A percentile compares a stretch with the other conserved stretches of the same genome.
Evolutionary conservation across 1,140 invertebrate species (phyloP).

Genomic region (Nasonia longicornis): DNA sequence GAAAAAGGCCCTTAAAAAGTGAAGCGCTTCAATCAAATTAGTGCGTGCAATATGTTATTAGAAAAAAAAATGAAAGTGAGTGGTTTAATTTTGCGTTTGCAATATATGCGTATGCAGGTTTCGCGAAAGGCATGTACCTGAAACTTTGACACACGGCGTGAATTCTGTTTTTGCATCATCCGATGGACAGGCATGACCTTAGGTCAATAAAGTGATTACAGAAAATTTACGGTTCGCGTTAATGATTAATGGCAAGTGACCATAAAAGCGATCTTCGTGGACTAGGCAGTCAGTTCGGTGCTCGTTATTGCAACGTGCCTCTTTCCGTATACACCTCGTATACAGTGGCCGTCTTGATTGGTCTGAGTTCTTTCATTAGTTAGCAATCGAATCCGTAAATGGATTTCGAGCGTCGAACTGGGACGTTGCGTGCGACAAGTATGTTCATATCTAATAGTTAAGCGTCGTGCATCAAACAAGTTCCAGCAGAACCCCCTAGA

Average conservation of each 20-base stretch:
- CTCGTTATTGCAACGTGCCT: constrained; percentile 27
- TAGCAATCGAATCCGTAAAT: constrained; percentile 29
- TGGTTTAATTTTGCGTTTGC: not conserved
- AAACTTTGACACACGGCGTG: too few relatives aligned
- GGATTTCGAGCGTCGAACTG: constrained; percentile 18
- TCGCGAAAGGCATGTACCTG: not conserved
- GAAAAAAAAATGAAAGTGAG: not conserved
- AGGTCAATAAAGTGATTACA: constrained; percentile 31
- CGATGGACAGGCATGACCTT: not conserved
- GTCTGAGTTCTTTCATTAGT: not conserved
- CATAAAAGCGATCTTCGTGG: constrained; percentile 14
- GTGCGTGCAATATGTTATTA: not conserved
- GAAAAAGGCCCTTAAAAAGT: constrained; percentile 4
- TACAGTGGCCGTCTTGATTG: constrained; percentile 4
- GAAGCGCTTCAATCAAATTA: not conserved
- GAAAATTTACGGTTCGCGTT: not conserved
- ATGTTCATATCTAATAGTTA: constrained; percentile 2
- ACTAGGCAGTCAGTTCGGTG: constrained; percentile 27
- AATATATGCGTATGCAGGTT: not conserved
- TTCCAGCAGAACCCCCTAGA: not conserved
- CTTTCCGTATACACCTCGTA: not conserved
- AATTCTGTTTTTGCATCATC: not conserved
- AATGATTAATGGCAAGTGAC: not conserved
- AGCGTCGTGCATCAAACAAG: not conserved
- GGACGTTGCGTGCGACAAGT: not conserved